phyloP scores from a whole-genome alignment of 2,888 invertebrate species.

The Rhamnusium bicolor region DNA sequence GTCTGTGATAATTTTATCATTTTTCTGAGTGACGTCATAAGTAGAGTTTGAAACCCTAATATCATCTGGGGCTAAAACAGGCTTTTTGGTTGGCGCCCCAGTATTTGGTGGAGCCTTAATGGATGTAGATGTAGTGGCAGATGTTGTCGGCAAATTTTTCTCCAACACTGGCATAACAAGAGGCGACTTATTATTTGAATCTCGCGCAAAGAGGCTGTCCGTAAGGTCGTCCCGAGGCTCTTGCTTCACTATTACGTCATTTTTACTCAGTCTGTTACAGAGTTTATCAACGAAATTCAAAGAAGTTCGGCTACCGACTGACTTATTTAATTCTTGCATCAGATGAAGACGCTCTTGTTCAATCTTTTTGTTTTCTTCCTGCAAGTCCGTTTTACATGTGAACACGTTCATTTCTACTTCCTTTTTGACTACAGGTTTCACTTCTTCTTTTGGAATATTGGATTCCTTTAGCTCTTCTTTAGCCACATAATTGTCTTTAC shows the following conservation, averaged over 20 bases:
- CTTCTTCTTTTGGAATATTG: constrained; percentile 38
- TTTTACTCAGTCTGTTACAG: constrained; percentile 57
- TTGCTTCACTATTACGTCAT: constrained; percentile 50
- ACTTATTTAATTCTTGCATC: constrained; percentile 72
- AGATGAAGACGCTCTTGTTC: constrained; percentile 71
- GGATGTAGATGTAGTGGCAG: background rate
- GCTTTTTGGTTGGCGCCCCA: constrained; percentile 46
- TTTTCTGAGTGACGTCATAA: constrained; percentile 53
- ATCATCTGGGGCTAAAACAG: constrained; percentile 46
- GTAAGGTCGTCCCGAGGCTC: constrained; percentile 49
- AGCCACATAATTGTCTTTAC: background rate
- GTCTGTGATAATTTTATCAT: constrained; percentile 52
- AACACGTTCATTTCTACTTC: constrained; percentile 61
- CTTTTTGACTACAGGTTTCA: constrained; percentile 39
- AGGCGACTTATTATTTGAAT: constrained; percentile 22
- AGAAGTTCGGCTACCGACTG: constrained; percentile 60
- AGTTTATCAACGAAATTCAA: constrained; percentile 63
- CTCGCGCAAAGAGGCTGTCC: constrained; percentile 5
- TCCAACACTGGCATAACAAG: constrained; percentile 48
- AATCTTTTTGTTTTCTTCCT: constrained; percentile 70
- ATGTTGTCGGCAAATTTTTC: constrained; percentile 35
- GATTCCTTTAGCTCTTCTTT: constrained; percentile 23
- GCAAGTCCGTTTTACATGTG: constrained; percentile 66
- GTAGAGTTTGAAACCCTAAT: constrained; percentile 38
- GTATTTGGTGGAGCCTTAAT: background rate